Evolutionary conservation across 1,140 invertebrate species (phyloP).

Genomic region (Cephus cinctus): DNA sequence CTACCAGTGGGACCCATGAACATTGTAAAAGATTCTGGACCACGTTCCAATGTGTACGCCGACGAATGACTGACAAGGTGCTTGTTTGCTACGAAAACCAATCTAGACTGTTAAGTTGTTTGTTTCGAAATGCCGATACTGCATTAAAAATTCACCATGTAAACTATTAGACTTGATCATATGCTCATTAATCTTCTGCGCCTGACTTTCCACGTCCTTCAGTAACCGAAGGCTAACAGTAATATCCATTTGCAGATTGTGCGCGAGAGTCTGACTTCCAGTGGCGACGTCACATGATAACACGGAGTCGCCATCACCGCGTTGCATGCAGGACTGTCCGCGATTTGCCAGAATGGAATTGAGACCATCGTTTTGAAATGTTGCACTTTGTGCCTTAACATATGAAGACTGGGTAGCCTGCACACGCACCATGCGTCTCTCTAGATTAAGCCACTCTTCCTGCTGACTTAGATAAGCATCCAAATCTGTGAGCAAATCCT

Average conservation of each 20-base stretch:
- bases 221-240: constrained; percentile 55
- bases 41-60: not conserved
- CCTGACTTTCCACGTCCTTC: constrained; percentile 70
- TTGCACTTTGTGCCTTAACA: constrained; percentile 14
- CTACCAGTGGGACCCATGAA: constrained; percentile 32
- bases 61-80: not conserved
- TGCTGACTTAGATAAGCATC: constrained; percentile 68
- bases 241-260: constrained; percentile 51
- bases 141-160: constrained; percentile 22
- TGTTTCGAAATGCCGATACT: constrained; percentile 7
- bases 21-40: constrained; percentile 25
- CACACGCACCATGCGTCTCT: constrained; percentile 64
- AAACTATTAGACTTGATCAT: constrained; percentile 32
- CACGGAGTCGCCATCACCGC: constrained; percentile 51
- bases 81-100: not conserved
- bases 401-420: constrained; percentile 53
- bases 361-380: constrained; percentile 25
- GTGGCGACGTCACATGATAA: constrained; percentile 55
- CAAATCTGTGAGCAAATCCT: constrained; percentile 65
- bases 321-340: constrained; percentile 58
- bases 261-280: constrained; percentile 41
- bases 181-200: constrained; percentile 50
- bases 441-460: constrained; percentile 63
- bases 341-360: constrained; percentile 30
- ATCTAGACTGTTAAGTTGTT: not conserved